Conservation (phyloP, 2,888 invertebrate species). For the Pinctada fucata region DNA sequence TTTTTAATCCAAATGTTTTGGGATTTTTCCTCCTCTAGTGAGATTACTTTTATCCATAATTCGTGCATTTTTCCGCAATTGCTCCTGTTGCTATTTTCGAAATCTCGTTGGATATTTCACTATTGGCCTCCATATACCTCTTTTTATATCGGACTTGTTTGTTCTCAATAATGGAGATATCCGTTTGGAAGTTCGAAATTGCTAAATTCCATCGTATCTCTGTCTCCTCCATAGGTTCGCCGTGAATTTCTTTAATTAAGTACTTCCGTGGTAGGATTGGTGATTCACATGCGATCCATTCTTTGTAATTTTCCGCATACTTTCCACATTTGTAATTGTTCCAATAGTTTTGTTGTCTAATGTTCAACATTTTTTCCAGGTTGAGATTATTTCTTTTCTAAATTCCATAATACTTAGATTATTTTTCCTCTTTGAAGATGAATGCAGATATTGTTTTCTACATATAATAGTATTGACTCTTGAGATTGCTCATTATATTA, state of each 20-base stretch:
- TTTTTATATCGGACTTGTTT: constrained; percentile 4
- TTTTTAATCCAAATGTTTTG: not conserved
- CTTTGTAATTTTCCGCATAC: constrained; percentile 7
- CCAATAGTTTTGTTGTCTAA: constrained; percentile 7
- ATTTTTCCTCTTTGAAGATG: too few species aligned
- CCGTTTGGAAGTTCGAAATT: constrained; percentile 6
- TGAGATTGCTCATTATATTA: too few species aligned
- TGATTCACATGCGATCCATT: not conserved
- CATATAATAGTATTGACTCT: too few species aligned
- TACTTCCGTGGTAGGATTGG: constrained; percentile 18
- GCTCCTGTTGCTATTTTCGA: not conserved
- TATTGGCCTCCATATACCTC: not conserved
- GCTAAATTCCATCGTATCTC: not conserved
- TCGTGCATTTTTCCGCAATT: not conserved
- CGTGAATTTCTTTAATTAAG: constrained; percentile 13
- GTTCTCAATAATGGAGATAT: not conserved
- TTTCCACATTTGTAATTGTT: constrained; percentile 1
- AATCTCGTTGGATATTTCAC: not conserved
- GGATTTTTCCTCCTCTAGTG: constrained; percentile 8
- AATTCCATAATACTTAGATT: too few species aligned
- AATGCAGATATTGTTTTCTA: too few species aligned
- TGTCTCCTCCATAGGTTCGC: constrained; percentile 13
- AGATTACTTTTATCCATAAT: constrained; percentile 10
- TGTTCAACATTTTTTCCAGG: too few species aligned
- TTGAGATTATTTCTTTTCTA: too few species aligned